A percentile compares a stretch with the other conserved stretches of the same genome.
phyloP scores from a whole-genome alignment of 2,113 vertebrate species.

The Tragelaphus buxtoni region DNA sequence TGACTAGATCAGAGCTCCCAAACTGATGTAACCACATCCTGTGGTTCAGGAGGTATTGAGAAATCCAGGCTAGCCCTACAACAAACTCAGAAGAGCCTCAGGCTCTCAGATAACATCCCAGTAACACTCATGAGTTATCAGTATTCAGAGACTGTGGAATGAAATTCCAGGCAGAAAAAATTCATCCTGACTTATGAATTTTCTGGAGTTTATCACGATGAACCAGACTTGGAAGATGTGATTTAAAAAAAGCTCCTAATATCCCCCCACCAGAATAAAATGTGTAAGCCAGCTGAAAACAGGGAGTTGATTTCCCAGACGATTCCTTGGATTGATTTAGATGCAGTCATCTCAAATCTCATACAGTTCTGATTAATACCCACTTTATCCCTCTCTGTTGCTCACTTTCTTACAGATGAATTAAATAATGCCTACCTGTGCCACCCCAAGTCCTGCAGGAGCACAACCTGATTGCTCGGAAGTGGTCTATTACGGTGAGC shows the following conservation, averaged over 20 bases:
- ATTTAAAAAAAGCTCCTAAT: constrained; percentile 16
- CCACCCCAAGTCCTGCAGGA: constrained; percentile 42
- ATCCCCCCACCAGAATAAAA: constrained; percentile 14
- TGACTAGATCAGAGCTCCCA: background rate
- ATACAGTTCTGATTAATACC: constrained; percentile 53
- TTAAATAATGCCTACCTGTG: constrained; percentile 47
- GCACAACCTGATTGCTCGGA: constrained; percentile 31
- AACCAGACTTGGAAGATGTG: constrained; percentile 22
- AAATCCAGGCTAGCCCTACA: background rate
- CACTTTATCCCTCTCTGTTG: constrained; percentile 9
- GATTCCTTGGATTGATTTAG: constrained; percentile 48
- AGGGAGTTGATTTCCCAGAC: constrained; percentile 63
- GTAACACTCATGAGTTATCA: background rate
- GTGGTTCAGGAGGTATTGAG: background rate
- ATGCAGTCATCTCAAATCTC: constrained; percentile 42
- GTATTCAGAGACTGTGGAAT: background rate
- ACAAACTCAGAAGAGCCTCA: background rate
- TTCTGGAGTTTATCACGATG: constrained; percentile 44
- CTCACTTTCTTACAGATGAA: constrained; percentile 54
- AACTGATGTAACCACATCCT: background rate
- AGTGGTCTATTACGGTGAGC: background rate
- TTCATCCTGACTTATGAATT: constrained; percentile 45
- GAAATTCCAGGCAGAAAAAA: constrained; percentile 46
- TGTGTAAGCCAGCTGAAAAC: constrained; percentile 33
- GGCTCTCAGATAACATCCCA: background rate